Conservation (phyloP, 2,113 vertebrate genomes). For the Poecile atricapillus region DNA sequence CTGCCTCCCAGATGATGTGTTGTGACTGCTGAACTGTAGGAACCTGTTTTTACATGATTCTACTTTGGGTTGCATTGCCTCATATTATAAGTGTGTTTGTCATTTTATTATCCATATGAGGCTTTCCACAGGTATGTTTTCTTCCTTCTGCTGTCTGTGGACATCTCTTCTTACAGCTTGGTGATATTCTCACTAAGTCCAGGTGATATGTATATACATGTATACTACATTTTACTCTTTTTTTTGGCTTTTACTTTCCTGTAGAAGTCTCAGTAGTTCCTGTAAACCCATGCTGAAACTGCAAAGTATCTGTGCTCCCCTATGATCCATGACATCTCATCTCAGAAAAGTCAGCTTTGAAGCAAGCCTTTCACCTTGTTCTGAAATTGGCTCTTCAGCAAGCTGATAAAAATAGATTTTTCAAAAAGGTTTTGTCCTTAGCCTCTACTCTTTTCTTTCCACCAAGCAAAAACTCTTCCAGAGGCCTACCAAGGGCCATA, state of each 20-base stretch:
- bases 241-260: background rate
- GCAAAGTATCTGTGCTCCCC: background rate
- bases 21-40: background rate
- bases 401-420: background rate
- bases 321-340: background rate
- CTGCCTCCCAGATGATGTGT: background rate
- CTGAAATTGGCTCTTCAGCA: background rate
- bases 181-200: background rate
- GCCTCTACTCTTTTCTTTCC: background rate
- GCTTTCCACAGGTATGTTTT: background rate
- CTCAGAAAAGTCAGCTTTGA: background rate
- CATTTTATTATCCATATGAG: background rate
- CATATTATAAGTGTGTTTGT: background rate
- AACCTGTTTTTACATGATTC: background rate
- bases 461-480: background rate
- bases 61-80: background rate
- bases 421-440: background rate
- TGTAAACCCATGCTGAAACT: background rate
- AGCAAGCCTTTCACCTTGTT: background rate
- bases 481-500: background rate
- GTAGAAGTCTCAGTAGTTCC: background rate
- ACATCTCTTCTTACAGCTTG: background rate
- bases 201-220: background rate
- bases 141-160: background rate
- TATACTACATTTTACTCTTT: background rate